These are phyloP conservation scores for Piliocolobus tephrosceles DNA, from an alignment of 2,113 vertebrate genomes.

Conservation along the genomic window DNA sequence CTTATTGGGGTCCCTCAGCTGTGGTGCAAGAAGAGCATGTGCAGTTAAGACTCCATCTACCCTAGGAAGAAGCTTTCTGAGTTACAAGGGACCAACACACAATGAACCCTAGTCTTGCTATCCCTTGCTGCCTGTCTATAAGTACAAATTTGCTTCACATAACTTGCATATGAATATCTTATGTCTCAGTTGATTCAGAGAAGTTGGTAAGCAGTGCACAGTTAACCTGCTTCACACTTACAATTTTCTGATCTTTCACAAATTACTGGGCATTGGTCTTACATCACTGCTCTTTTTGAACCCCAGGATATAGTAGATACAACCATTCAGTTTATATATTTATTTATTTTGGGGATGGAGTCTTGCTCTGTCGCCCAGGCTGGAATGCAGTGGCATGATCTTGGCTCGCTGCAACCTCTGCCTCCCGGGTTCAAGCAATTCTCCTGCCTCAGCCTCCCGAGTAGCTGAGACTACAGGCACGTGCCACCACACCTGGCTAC, in stretches of 20 bases:
- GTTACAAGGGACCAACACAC: background rate
- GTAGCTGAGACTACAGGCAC: too few species aligned
- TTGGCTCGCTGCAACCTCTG: too few species aligned
- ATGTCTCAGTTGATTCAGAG: background rate
- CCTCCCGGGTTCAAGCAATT: too few species aligned
- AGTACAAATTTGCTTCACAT: background rate
- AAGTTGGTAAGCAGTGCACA: too few species aligned
- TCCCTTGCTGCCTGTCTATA: background rate
- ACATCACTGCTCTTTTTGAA: background rate
- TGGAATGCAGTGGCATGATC: too few species aligned
- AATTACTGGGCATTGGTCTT: background rate
- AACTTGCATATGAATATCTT: too few species aligned
- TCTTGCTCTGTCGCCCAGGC: too few species aligned
- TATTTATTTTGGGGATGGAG: too few species aligned
- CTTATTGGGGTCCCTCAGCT: background rate
- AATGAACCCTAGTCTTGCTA: background rate
- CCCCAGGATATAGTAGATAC: background rate
- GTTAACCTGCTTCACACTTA: background rate
- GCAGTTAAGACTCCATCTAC: background rate
- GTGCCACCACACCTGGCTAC: too few species aligned
- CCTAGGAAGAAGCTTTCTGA: background rate
- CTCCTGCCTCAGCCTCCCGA: too few species aligned
- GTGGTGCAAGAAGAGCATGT: too few species aligned
- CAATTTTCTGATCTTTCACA: background rate
- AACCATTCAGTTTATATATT: background rate